Evolutionary conservation across 2,113 vertebrate species (phyloP).

Genomic region (Catharus fuscescens): DNA sequence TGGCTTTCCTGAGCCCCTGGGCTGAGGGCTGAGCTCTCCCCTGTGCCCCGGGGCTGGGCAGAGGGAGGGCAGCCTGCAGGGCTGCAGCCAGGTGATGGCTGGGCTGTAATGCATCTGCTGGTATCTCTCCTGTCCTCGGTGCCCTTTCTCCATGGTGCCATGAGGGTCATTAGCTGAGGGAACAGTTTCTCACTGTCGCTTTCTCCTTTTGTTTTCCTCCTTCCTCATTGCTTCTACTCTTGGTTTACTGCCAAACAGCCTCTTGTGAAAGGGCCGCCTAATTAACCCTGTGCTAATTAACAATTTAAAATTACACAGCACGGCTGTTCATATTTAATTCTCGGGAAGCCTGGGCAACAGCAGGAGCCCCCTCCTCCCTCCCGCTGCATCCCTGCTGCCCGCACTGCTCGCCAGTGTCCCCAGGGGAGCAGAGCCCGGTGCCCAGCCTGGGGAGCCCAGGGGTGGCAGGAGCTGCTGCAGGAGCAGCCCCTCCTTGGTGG

Average conservation of each 20-base stretch:
- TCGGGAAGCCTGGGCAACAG: slow-evolving; percentile 80
- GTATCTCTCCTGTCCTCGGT: background rate
- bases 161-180: slow-evolving; percentile 58
- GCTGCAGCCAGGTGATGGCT: background rate
- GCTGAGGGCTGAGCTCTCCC: background rate
- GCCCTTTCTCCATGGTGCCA: slow-evolving; percentile 7
- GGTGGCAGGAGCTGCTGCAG: background rate
- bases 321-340: slow-evolving; percentile 89
- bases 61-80: background rate
- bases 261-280: slow-evolving; percentile 88
- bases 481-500: background rate
- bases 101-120: background rate
- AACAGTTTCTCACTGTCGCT: slow-evolving; percentile 70
- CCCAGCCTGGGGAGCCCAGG: background rate
- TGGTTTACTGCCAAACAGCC: slow-evolving; percentile 84
- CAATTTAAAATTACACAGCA: slow-evolving; percentile 97
- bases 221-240: slow-evolving; percentile 77
- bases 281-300: slow-evolving; percentile 99
- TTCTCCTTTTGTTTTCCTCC: slow-evolving; percentile 73
- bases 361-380: slow-evolving; percentile 60
- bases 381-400: slow-evolving; percentile 17
- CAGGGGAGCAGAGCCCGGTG: background rate
- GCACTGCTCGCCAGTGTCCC: background rate
- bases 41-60: background rate
- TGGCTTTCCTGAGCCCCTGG: background rate